phyloP scores from a whole-genome alignment of 2,113 vertebrate genomes.

The Recurvirostra avosetta region DNA sequence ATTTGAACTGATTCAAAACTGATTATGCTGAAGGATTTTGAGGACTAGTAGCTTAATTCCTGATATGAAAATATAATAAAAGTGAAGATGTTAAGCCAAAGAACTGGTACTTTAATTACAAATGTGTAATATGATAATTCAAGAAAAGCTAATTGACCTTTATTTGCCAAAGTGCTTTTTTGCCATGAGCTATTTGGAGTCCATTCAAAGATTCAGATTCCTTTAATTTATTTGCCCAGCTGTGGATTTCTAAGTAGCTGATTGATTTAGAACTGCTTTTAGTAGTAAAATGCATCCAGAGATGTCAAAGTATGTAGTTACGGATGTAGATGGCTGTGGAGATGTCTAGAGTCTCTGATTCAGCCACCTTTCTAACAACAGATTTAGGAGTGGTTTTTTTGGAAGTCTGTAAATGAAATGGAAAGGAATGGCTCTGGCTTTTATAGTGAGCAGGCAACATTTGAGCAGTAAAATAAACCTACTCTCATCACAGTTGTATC shows the following conservation, averaged over 20 bases:
- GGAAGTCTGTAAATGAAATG: neutral
- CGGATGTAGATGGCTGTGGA: neutral
- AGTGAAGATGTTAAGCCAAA: neutral
- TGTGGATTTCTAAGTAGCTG: neutral
- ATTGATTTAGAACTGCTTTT: neutral
- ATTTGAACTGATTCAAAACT: neutral
- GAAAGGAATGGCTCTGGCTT: neutral
- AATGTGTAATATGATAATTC: neutral
- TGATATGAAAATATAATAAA: neutral
- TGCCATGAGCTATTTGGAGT: neutral
- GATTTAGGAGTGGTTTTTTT: neutral
- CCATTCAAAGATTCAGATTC: neutral
- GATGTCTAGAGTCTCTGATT: neutral
- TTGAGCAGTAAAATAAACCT: neutral
- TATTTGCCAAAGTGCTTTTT: neutral
- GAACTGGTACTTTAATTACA: neutral
- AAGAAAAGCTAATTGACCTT: neutral
- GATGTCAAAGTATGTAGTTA: neutral
- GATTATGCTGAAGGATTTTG: neutral
- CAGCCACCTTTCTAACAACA: neutral
- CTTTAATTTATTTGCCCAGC: neutral
- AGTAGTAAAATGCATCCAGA: neutral
- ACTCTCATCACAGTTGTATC: neutral
- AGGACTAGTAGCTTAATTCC: neutral
- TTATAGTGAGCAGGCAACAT: neutral